These are phyloP conservation scores for Phoenicopterus ruber DNA, from an alignment of 2,113 vertebrate genomes.

Conservation along the genomic window DNA sequence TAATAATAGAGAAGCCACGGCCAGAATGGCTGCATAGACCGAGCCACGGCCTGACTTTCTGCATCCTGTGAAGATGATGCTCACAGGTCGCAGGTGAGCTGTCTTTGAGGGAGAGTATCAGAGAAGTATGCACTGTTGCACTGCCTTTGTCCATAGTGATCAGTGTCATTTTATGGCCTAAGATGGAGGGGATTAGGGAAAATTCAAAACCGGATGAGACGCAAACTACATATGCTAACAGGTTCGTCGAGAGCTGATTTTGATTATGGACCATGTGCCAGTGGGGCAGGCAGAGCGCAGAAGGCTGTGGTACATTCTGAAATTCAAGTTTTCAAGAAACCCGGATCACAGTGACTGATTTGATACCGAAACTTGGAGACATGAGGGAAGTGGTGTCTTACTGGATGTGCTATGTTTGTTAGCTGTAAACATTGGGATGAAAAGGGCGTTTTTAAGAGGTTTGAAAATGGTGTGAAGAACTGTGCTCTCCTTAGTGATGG, in stretches of 20 bases:
- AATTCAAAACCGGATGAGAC: not conserved
- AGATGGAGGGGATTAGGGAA: not conserved
- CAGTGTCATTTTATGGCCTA: not conserved
- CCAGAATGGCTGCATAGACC: not conserved
- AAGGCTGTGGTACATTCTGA: not conserved
- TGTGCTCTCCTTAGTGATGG: not conserved
- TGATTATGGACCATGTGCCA: not conserved
- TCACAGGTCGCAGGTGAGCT: not conserved
- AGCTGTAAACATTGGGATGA: not conserved
- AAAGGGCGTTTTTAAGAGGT: not conserved
- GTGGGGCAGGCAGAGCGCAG: not conserved
- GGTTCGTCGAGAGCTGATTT: not conserved
- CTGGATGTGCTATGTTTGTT: not conserved
- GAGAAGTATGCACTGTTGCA: not conserved
- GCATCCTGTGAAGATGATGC: not conserved
- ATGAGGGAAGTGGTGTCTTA: not conserved
- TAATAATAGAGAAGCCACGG: not conserved
- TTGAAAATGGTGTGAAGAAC: not conserved
- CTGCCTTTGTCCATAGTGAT: not conserved
- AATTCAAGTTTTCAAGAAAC: not conserved
- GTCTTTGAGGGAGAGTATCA: not conserved
- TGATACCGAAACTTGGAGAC: not conserved
- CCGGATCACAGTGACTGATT: not conserved
- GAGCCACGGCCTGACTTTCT: not conserved
- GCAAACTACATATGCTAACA: not conserved